phyloP scores from a whole-genome alignment of 2,113 vertebrate genomes.

The Notothenia coriiceps region DNA sequence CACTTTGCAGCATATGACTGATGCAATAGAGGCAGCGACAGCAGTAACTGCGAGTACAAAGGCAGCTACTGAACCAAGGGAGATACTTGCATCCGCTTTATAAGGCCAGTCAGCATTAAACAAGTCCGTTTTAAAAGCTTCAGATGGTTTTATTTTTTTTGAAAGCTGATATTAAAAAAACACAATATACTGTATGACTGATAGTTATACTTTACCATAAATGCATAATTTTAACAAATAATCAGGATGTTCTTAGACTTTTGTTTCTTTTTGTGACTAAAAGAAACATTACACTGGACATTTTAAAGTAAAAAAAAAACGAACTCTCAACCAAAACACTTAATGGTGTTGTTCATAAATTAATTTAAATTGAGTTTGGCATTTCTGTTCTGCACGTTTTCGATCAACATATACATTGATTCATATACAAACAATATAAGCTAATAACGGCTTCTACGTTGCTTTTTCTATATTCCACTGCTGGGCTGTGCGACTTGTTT shows the following conservation, averaged over 20 bases:
- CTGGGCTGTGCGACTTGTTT: not conserved
- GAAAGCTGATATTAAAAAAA: too few relatives aligned
- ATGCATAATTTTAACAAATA: not conserved
- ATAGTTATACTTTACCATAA: not conserved
- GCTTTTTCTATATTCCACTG: not conserved
- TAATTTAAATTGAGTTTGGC: not conserved
- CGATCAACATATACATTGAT: not conserved
- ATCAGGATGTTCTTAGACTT: not conserved
- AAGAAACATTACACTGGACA: not conserved
- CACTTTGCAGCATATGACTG: conserved; percentile 51
- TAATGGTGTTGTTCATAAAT: not conserved
- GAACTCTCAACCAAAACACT: not conserved
- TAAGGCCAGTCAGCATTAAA: not conserved
- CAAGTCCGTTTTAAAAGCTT: not conserved
- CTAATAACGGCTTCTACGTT: not conserved
- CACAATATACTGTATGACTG: too few relatives aligned
- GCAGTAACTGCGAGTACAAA: conserved; percentile 42
- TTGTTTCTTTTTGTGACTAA: not conserved
- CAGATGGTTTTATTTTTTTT: too few relatives aligned
- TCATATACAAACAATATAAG: not conserved
- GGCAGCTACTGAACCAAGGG: not conserved
- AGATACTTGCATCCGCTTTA: not conserved
- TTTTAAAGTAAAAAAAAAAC: not conserved
- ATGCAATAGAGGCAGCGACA: conserved; percentile 57
- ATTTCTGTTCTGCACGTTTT: not conserved